Evolutionary conservation across 2,113 vertebrate genomes (phyloP).

Genomic region (Plotosus lineatus): DNA sequence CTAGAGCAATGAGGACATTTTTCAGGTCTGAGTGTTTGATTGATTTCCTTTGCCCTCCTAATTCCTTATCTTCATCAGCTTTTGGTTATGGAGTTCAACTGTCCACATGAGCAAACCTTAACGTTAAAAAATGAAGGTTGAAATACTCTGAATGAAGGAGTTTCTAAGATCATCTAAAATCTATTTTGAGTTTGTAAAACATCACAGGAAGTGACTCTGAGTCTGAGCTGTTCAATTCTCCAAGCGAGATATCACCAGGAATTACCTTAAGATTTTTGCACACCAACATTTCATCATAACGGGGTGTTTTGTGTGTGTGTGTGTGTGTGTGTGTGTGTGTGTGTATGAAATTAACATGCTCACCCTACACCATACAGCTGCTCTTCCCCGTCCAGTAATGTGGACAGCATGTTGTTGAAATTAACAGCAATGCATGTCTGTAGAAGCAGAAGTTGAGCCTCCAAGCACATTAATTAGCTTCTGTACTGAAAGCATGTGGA

Average conservation of each 20-base stretch:
- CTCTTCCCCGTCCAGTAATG: slow-evolving; percentile 30
- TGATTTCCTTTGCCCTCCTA: slow-evolving; percentile 23
- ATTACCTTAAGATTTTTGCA: background rate
- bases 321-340: slow-evolving; percentile 33
- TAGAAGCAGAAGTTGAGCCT: slow-evolving; percentile 40
- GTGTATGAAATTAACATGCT: slow-evolving; percentile 20
- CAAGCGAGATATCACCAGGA: background rate
- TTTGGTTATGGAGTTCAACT: background rate
- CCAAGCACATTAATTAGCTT: slow-evolving; percentile 51
- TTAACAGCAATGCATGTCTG: slow-evolving; percentile 49
- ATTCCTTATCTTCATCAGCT: slow-evolving; percentile 39
- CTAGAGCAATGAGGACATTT: slow-evolving; percentile 33
- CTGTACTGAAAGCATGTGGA: slow-evolving; percentile 37
- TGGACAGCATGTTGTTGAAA: slow-evolving; percentile 45
- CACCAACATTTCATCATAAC: background rate
- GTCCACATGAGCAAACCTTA: background rate
- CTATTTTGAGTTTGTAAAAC: background rate
- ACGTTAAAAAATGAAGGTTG: background rate
- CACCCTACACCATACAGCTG: slow-evolving; percentile 21
- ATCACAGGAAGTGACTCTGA: background rate
- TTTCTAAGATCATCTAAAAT: background rate
- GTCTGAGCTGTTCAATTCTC: background rate
- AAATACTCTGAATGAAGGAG: background rate
- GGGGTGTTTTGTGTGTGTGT: background rate
- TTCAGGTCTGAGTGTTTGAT: slow-evolving; percentile 24